A percentile compares a stretch with the other conserved stretches of the same genome.
These are phyloP conservation scores for Tuberolachnus salignus DNA, from an alignment of 2,888 invertebrate genomes.

Conservation along the genomic window DNA sequence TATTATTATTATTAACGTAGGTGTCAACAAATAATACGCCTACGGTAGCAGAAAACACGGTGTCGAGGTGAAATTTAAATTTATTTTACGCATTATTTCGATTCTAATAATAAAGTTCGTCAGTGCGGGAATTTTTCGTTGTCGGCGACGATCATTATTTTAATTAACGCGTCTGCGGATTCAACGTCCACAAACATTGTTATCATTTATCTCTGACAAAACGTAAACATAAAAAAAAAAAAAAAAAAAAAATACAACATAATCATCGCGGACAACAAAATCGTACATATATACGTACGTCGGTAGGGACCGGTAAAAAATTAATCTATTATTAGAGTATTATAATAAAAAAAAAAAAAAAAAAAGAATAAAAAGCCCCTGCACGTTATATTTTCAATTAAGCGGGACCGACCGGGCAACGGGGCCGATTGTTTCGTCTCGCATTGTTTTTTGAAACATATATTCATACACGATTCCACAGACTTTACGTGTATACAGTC, in stretches of 20 bases:
- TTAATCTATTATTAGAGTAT: conserved; percentile 8
- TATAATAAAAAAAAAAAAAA: conserved; percentile 10
- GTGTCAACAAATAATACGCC: too few relatives aligned
- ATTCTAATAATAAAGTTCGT: too few relatives aligned
- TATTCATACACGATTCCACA: neutral
- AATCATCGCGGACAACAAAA: too few relatives aligned
- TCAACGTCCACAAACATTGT: neutral
- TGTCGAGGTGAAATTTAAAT: too few relatives aligned
- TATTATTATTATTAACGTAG: too few relatives aligned
- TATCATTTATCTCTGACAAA: neutral
- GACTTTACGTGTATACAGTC: neutral
- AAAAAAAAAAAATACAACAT: too few relatives aligned
- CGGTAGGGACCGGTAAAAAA: neutral
- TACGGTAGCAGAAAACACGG: too few relatives aligned
- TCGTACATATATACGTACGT: neutral
- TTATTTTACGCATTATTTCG: too few relatives aligned
- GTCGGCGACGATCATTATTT: neutral
- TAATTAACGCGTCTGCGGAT: neutral
- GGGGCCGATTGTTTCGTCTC: conserved; percentile 3
- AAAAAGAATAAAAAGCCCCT: neutral
- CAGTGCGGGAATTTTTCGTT: too few relatives aligned
- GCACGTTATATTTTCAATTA: conserved; percentile 2
- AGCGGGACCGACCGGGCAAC: conserved; percentile 1
- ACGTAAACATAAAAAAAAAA: too few relatives aligned
- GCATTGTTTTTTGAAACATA: neutral